A percentile compares a stretch with the other conserved stretches of the same genome.
phyloP scores from a whole-genome alignment of 2,797 vertebrate species.

The Sus cebifrons region DNA sequence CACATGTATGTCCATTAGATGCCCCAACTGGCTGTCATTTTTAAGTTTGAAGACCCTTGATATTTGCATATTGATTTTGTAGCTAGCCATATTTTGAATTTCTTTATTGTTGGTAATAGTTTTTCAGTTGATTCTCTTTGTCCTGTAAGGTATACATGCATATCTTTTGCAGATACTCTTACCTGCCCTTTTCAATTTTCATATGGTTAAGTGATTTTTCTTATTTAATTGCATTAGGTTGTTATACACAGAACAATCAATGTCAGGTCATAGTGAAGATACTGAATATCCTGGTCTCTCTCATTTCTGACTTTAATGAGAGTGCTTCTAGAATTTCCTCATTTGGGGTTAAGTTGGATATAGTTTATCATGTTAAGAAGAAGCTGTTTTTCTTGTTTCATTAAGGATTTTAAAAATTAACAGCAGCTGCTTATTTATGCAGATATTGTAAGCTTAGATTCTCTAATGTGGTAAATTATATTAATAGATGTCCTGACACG shows the following conservation, averaged over 20 bases:
- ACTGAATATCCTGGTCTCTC: background rate
- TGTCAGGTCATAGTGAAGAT: background rate
- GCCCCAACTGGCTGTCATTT: conserved; percentile 40
- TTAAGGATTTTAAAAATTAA: conserved; percentile 40
- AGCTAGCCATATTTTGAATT: background rate
- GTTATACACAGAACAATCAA: background rate
- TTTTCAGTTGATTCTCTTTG: conserved; percentile 55
- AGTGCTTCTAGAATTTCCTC: conserved; percentile 48
- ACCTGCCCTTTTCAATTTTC: background rate
- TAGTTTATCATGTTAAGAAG: conserved; percentile 43
- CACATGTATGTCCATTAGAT: conserved; percentile 37
- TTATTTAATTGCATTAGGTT: conserved; percentile 44
- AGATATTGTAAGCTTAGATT: conserved; percentile 52
- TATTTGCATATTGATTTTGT: conserved; percentile 66
- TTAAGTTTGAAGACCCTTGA: conserved; percentile 60
- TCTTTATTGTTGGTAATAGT: conserved; percentile 31
- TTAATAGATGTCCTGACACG: conserved; percentile 24
- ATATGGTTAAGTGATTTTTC: conserved; percentile 58
- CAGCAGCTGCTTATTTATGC: conserved; percentile 42
- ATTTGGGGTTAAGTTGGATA: conserved; percentile 34
- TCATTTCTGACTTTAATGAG: conserved; percentile 55
- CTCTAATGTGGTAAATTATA: conserved; percentile 13
- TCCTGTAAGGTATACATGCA: background rate
- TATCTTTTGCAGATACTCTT: conserved; percentile 43
- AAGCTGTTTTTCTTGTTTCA: conserved; percentile 61